phyloP scores from a whole-genome alignment of 2,797 vertebrate species.

The Antennarius maculatus region DNA sequence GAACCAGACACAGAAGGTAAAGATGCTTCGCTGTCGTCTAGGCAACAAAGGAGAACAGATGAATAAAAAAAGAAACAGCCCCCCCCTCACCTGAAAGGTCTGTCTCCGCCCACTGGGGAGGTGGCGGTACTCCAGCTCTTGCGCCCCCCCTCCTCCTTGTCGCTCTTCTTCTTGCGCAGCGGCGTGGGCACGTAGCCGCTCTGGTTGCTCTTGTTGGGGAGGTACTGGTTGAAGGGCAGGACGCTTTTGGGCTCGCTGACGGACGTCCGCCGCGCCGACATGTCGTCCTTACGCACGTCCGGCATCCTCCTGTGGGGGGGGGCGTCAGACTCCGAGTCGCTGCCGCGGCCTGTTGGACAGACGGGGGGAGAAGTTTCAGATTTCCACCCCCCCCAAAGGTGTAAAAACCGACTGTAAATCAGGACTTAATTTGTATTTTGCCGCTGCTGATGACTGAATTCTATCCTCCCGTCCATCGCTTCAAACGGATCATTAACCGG shows the following conservation, averaged over 20 bases:
- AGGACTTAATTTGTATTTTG: slow-evolving; percentile 35
- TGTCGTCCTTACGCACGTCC: slow-evolving; percentile 95
- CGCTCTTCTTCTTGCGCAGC: slow-evolving; percentile 85
- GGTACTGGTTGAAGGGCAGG: slow-evolving; percentile 98
- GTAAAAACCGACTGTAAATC: slow-evolving; percentile 45
- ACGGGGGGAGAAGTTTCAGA: too few relatives aligned
- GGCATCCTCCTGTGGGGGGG: slow-evolving; percentile 91
- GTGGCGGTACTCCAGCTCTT: slow-evolving; percentile 95
- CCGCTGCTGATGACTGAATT: slow-evolving; percentile 29
- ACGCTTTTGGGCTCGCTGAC: slow-evolving; percentile 89
- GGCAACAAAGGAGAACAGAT: too few relatives aligned
- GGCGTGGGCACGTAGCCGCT: slow-evolving; percentile 88
- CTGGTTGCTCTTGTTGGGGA: slow-evolving; percentile 97
- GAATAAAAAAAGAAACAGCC: too few relatives aligned
- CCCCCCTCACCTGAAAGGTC: slow-evolving; percentile 89
- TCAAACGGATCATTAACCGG: slow-evolving; percentile 24
- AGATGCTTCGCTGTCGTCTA: too few relatives aligned
- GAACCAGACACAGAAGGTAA: too few relatives aligned
- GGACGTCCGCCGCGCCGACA: slow-evolving; percentile 92
- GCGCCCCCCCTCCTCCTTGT: slow-evolving; percentile 86
- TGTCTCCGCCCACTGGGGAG: slow-evolving; percentile 89
- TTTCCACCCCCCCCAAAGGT: too few relatives aligned
- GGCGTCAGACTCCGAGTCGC: slow-evolving; percentile 94
- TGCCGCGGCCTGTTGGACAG: slow-evolving; percentile 87
- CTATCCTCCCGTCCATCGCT: slow-evolving; percentile 30